These are phyloP conservation scores for Ditylenchus dipsaci DNA, from an alignment of 1,140 invertebrate species.

Conservation along the genomic window DNA sequence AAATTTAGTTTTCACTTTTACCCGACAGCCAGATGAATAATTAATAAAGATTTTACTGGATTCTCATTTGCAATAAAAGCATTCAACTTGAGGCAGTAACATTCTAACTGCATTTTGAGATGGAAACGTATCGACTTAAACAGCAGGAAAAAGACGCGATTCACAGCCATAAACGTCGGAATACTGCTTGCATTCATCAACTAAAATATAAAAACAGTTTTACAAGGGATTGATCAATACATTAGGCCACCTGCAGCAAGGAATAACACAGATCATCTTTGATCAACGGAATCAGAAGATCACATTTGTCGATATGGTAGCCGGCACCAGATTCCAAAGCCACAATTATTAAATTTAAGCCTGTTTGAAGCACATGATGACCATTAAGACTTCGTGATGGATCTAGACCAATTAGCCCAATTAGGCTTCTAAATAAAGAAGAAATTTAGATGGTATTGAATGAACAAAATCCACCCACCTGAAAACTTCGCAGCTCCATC, in stretches of 20 bases:
- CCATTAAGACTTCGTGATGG: slow-evolving; percentile 80
- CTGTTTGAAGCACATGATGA: slow-evolving; percentile 86
- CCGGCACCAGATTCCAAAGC: slow-evolving; percentile 87
- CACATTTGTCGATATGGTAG: slow-evolving; percentile 70
- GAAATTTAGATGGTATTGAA: neutral
- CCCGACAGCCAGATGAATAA: too few relatives aligned
- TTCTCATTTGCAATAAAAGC: slow-evolving; percentile 37
- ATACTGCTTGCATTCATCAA: slow-evolving; percentile 73
- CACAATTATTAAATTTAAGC: slow-evolving; percentile 80
- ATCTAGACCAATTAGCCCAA: slow-evolving; percentile 86
- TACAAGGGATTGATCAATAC: neutral
- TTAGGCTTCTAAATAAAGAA: slow-evolving; percentile 68
- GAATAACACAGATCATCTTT: slow-evolving; percentile 89
- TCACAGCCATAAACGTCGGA: slow-evolving; percentile 78
- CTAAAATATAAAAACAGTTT: neutral
- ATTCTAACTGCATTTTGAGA: slow-evolving; percentile 87
- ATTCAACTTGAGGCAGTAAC: slow-evolving; percentile 52
- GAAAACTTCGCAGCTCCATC: neutral
- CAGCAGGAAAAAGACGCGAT: slow-evolving; percentile 84
- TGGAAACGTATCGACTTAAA: slow-evolving; percentile 85
- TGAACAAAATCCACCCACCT: neutral
- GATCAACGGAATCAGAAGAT: slow-evolving; percentile 74
- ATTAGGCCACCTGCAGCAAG: slow-evolving; percentile 71
- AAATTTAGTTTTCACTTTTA: too few relatives aligned
- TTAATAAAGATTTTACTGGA: slow-evolving; percentile 3